Conservation (phyloP, 2,888 invertebrate genomes). For the Caenorhabditis imperialis region DNA sequence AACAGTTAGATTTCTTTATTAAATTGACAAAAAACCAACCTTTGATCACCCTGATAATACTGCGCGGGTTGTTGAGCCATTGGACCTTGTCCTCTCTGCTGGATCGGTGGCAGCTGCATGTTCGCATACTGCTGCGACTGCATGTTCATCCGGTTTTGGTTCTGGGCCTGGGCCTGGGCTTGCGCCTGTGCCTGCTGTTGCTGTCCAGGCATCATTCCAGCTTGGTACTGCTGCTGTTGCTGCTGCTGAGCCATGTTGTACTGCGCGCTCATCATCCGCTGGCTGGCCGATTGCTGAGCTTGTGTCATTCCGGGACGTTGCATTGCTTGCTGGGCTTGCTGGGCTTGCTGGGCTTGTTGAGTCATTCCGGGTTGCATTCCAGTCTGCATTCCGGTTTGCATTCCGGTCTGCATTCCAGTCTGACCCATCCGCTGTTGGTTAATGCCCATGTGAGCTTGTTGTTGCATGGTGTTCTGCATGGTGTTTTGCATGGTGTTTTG, state of each 20-base stretch:
- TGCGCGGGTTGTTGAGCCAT: slow-evolving; percentile 33
- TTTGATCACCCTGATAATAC: slow-evolving; percentile 22
- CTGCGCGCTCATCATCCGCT: too few species aligned
- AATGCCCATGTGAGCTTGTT: neutral
- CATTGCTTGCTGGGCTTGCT: slow-evolving; percentile 6
- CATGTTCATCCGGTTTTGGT: slow-evolving; percentile 19
- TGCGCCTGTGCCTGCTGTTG: slow-evolving; percentile 16
- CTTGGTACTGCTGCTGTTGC: slow-evolving; percentile 15
- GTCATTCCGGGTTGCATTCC: slow-evolving; percentile 10
- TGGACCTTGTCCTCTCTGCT: slow-evolving; percentile 29
- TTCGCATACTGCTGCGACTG: slow-evolving; percentile 17
- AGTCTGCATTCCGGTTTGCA: neutral
- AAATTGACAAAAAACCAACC: slow-evolving; percentile 5
- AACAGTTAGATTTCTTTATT: neutral
- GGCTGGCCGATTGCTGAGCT: too few species aligned
- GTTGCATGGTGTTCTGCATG: slow-evolving; percentile 6
- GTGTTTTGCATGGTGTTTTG: slow-evolving; percentile 4
- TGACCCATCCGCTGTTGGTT: slow-evolving; percentile 17
- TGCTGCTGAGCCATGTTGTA: too few species aligned
- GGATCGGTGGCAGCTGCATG: slow-evolving; percentile 13
- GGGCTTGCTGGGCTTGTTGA: slow-evolving; percentile 12
- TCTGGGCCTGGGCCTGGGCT: slow-evolving; percentile 12
- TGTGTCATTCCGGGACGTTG: too few species aligned
- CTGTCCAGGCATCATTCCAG: slow-evolving; percentile 22
- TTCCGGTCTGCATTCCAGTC: slow-evolving; percentile 10